Evolutionary conservation across 2,113 vertebrate genomes (phyloP).

Genomic region (Craseonycteris thonglongyai): DNA sequence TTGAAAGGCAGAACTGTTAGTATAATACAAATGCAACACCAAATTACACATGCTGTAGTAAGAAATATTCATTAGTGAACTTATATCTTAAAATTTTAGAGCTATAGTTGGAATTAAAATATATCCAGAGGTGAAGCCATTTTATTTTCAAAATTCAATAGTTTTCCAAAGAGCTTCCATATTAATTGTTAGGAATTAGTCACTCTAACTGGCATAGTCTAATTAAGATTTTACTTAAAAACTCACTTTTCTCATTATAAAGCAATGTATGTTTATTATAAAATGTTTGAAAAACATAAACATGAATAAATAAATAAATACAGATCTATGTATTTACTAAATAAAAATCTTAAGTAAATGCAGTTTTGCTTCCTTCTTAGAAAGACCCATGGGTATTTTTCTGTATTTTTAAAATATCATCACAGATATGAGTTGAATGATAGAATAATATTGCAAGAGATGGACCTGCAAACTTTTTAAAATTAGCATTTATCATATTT

Average conservation of each 20-base stretch:
- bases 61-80: background rate
- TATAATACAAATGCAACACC: background rate
- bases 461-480: background rate
- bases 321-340: background rate
- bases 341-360: background rate
- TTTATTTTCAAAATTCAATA: background rate
- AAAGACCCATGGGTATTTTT: background rate
- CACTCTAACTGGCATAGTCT: background rate
- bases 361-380: background rate
- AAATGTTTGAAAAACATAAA: background rate
- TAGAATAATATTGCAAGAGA: background rate
- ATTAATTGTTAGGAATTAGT: background rate
- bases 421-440: background rate
- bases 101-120: background rate
- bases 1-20: background rate
- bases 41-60: background rate
- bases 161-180: background rate
- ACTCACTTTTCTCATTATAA: background rate
- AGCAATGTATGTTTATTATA: background rate
- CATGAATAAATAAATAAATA: background rate
- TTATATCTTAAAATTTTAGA: background rate
- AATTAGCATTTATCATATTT: background rate
- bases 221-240: background rate
- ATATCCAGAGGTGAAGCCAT: background rate
- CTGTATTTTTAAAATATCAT: background rate